Evolutionary conservation across 2,797 vertebrate genomes (phyloP), one percentile per base, ranked within the genome.

Genomic region (Dicrostonyx torquatus): DNA sequence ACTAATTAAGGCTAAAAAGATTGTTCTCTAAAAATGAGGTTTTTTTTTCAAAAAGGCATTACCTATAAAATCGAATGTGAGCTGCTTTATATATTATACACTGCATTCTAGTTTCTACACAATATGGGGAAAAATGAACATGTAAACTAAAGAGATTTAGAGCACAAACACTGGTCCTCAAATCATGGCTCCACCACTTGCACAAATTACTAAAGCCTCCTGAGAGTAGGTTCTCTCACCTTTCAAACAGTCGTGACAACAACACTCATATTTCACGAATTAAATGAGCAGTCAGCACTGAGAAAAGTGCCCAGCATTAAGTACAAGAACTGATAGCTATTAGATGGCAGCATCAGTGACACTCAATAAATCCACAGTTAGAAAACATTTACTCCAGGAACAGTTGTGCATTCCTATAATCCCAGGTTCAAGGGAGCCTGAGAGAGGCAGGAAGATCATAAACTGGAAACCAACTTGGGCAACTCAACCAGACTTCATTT

Each of bases 281-380:
- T 89, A 95, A 95, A 94, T 45, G 22, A 83, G 50, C 60, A 87
- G 6, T 31, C 17, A 45, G n/a, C 43, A 93, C 58, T 90, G 58
- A 93, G 80, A 90, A 95, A 95, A 55, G 40, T 80, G 22, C 15
- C 76, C 60, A 24, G 6, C 70, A 95, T 53, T 82, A 89, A 48
- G 64, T 68, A 29, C 8, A 84, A 3, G 62, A 72, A 89, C 48
- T 58, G 15, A 60, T 72, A 83, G 64, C 5, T 22, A 87, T 29
- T 64, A 84, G 37, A 72, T 79, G 87, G 72, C 14, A 1, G 24
- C 37, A 94, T n/a, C 24, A 87, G 34, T 29, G 48, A 83, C 78
- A 55, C 55, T 75, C 58, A 96, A 68, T 58, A 40, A 86, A 45
- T 48, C 45, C 73, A 73, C 14, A 37, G 20, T 82, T 85, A 94